Base-by-base conservation (phyloP, 2,797 vertebrate species). In the Holocentrus rufus region DNA sequence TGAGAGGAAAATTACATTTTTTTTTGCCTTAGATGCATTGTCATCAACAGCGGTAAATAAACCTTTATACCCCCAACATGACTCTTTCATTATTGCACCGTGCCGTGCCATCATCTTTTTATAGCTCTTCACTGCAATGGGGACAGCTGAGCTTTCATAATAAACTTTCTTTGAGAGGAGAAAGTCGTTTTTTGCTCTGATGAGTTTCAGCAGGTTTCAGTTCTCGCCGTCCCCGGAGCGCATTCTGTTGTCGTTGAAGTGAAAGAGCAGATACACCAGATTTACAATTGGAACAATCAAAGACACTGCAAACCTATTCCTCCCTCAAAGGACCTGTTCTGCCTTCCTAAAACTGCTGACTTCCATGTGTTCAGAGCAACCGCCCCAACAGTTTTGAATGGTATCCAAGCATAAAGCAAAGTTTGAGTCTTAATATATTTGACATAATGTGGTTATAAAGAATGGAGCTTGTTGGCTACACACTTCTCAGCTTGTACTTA, bases 291-390 rank as follows among this genome's bases (percentile, higher is more conserved):
- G 77, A 81, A 67, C 65, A 80, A 77, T 55, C 36, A 57, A 44
- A 18, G 52, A 68, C 69, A 75, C 64, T 62, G 77, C 74, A 65
- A 27, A 77, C 72, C 64, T 63, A 76, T 75, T 78, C 71, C 71
- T 80, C 74, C 72, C 86, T 85, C 85, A 6, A 31, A 85, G 85
- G 80, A 83, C 64, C 69, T 82, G 76, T 67, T 79, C 75, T 81
- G 56, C 65, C 72, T 79, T 83, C 54, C 56, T 58, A 74, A 87
- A 91, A 89, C 65, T 88, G 85, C 89, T 90, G 90, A 91, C 86
- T 84, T 77, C 42, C 64, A 52, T 13, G 52, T 73, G 74, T 84
- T 88, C 79, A 69, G 85, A 85, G 69, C 83, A 72, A 36, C 70
- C 80, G 30, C 84, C 76, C 76, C 76, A 83, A 80, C 80, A 81